These are phyloP conservation scores for Smittia aterrima DNA, from an alignment of 2,888 invertebrate species.

Conservation along the genomic window DNA sequence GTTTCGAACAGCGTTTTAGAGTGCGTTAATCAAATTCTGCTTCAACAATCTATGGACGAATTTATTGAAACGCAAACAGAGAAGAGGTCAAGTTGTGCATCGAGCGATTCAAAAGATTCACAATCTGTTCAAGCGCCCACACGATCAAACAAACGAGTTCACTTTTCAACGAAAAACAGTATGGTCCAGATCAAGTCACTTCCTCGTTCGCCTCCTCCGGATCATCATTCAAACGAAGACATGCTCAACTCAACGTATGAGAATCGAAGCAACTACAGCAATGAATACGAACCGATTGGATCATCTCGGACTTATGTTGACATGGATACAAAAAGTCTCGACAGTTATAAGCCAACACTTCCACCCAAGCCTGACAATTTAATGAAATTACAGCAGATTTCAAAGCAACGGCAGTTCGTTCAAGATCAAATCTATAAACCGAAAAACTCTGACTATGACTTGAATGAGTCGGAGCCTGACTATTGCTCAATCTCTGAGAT, in stretches of 20 bases:
- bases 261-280: slow-evolving; percentile 69
- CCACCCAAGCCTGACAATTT: slow-evolving; percentile 77
- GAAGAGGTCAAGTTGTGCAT: slow-evolving; percentile 52
- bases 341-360: slow-evolving; percentile 59
- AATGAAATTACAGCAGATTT: slow-evolving; percentile 61
- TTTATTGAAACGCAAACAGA: slow-evolving; percentile 54
- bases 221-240: slow-evolving; percentile 5
- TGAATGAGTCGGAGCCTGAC: slow-evolving; percentile 61
- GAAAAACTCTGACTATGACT: slow-evolving; percentile 43
- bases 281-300: slow-evolving; percentile 69
- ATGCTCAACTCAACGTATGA: slow-evolving; percentile 49
- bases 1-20: slow-evolving; percentile 77
- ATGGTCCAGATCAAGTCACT: slow-evolving; percentile 55
- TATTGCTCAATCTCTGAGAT: slow-evolving; percentile 76
- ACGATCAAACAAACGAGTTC: slow-evolving; percentile 57
- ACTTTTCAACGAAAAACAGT: slow-evolving; percentile 64
- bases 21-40: slow-evolving; percentile 79
- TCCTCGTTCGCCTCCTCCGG: slow-evolving; percentile 10
- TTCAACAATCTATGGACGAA: slow-evolving; percentile 69
- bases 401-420: slow-evolving; percentile 43
- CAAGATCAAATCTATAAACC: slow-evolving; percentile 29
- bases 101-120: slow-evolving; percentile 18
- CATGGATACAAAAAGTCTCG: slow-evolving; percentile 56
- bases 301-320: slow-evolving; percentile 58
- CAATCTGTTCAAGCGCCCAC: slow-evolving; percentile 42